Percentiles rank a stretch among this genome's conserved stretches.
Evolutionary conservation across 2,113 vertebrate genomes (phyloP).

Genomic region (Prietella phreatophila): DNA sequence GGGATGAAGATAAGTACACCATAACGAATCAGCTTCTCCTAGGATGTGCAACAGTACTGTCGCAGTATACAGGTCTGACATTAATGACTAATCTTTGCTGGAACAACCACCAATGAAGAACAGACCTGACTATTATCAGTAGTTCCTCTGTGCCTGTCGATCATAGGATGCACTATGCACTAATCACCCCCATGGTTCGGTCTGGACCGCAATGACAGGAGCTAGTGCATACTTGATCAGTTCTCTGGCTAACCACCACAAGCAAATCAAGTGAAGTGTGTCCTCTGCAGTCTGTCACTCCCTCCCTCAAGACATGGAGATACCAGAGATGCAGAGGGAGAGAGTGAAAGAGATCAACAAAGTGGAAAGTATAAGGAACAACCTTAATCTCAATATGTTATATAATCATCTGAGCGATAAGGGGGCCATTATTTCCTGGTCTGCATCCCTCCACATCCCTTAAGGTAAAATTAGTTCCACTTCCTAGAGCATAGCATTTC

Average conservation of each 20-base stretch:
- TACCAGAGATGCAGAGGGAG: background rate
- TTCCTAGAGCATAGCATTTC: constrained; percentile 65
- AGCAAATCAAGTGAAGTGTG: constrained; percentile 23
- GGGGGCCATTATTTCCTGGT: constrained; percentile 23
- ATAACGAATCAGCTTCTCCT: background rate
- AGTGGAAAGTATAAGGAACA: background rate
- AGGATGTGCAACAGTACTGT: background rate
- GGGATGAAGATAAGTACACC: background rate
- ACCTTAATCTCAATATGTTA: background rate
- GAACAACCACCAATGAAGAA: background rate
- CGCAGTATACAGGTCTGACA: background rate
- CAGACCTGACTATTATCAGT: background rate
- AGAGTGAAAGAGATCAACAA: background rate
- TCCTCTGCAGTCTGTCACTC: constrained; percentile 14
- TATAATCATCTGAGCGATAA: constrained; percentile 21
- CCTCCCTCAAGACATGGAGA: constrained; percentile 22
- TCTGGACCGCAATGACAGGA: constrained; percentile 10
- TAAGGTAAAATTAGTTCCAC: constrained; percentile 70
- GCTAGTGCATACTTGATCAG: constrained; percentile 18
- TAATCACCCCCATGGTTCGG: background rate
- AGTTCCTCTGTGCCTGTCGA: background rate
- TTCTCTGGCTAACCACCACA: constrained; percentile 9
- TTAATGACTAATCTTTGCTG: background rate
- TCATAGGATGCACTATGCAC: background rate
- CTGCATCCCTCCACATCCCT: constrained; percentile 54